A percentile compares a stretch with the other conserved stretches of the same genome.
These are phyloP conservation scores for Anthopleura sola DNA, from an alignment of 64 coral and sea anemone species.

Conservation along the genomic window DNA sequence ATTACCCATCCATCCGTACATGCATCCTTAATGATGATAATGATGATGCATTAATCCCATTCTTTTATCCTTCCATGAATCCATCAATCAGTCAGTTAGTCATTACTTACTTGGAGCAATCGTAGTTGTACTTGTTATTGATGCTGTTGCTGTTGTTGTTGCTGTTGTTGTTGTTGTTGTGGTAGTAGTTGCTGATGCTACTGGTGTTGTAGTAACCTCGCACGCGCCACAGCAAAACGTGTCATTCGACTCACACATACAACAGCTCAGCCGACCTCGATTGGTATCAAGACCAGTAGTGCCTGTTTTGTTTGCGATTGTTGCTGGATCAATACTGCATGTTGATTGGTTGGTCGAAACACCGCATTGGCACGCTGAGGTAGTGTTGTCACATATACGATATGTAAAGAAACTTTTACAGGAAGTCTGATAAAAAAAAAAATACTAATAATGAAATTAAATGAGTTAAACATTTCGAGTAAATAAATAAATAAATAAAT, in stretches of 20 bases:
- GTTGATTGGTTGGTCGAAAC: background rate
- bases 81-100: no score
- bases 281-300: background rate
- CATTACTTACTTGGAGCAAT: no score
- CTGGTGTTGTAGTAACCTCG: background rate
- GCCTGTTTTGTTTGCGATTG: background rate
- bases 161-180: background rate
- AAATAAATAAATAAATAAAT: no score
- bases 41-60: no score
- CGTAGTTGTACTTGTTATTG: no score
- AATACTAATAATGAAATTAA: background rate
- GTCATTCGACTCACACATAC: background rate
- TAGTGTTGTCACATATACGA: background rate
- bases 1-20: no score
- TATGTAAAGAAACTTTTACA: background rate
- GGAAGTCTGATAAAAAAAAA: background rate
- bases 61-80: no score
- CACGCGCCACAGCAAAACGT: constrained; percentile 11
- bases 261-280: background rate
- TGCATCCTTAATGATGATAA: no score
- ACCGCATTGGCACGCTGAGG: background rate
- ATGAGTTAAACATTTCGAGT: no score
- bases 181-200: background rate
- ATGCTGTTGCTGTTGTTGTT: background rate
- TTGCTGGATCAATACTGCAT: background rate